Evolutionary conservation across 2,888 invertebrate species (phyloP), one percentile per base, ranked within the genome.

Genomic region (Chaetogeoica ovagalla): DNA sequence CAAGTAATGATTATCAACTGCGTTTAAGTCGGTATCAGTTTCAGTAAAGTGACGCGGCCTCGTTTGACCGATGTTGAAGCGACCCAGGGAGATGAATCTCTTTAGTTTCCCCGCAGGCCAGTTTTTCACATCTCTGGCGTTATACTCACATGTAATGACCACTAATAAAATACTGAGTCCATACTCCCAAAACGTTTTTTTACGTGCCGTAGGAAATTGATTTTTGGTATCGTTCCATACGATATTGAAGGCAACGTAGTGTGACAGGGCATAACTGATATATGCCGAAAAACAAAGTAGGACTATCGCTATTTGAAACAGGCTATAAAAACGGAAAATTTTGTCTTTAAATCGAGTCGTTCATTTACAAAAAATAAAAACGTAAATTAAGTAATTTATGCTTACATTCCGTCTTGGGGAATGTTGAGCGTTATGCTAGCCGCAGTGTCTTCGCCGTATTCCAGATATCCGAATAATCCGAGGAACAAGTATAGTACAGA

Each of bases 221-320:
- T 30, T 30, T 21, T 88, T 87, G 15, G 93, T 87, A 81, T 92
- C 91, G 84, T 94, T 95, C 95, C 96, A 97, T 66, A 94, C 89
- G 83, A 98, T 95, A 85, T 95, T 94, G 84, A 97, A 92, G 11
- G 98, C 97, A 2, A 98, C 98, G 87, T 97, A 98, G 86, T 96
- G 94, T 85, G 97, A 97, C 55, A 98, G 88, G 0, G 94, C 94
- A 86, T 98, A 98, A 0, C 97, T 94, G 77, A 97, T 91, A 87
- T 93, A 96, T 83, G 98, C 96, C 0, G 94, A 91, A 83, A 93
- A 87, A 0, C 94, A 93, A 70, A 94, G 86, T 84, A 93, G 89
- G 21, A 91, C 88, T 85, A 93, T 91, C 0, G 93, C 93, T 21
- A 90, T 88, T 85, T 91, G 91, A 0, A 92, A 92, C 72, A 92